phyloP scores from a whole-genome alignment of 2,113 vertebrate genomes.

The Scalopus aquaticus region DNA sequence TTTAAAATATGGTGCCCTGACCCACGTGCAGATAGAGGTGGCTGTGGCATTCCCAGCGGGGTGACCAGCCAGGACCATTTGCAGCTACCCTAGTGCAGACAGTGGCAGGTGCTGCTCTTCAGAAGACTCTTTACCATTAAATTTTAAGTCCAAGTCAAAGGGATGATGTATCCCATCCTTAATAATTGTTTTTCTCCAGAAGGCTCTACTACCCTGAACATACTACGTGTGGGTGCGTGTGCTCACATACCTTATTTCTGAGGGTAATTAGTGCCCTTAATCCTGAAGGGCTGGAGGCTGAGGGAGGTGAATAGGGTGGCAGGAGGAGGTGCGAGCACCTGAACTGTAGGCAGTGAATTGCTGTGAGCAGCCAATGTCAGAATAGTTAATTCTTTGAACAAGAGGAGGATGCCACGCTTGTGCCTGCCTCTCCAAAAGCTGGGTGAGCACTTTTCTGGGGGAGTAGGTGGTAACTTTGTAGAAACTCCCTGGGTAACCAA shows the following conservation, averaged over 20 bases:
- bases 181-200: slow-evolving; percentile 43
- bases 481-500: not conserved
- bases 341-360: not conserved
- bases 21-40: not conserved
- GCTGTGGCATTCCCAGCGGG: not conserved
- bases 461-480: not conserved
- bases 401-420: not conserved
- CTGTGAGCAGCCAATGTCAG: not conserved
- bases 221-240: not conserved
- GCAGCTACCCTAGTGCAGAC: not conserved
- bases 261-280: not conserved
- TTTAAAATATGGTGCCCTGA: not conserved
- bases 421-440: not conserved
- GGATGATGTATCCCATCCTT: not conserved
- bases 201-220: not conserved
- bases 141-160: slow-evolving; percentile 24
- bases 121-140: not conserved
- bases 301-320: not conserved
- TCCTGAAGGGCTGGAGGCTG: not conserved
- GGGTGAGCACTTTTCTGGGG: not conserved
- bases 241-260: not conserved
- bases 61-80: no score
- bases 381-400: not conserved
- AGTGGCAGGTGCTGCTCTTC: not conserved
- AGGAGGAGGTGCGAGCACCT: not conserved